Evolutionary conservation across 2,888 invertebrate species (phyloP), one percentile per base, ranked within the genome.

Genomic region (Diarsia rubi): DNA sequence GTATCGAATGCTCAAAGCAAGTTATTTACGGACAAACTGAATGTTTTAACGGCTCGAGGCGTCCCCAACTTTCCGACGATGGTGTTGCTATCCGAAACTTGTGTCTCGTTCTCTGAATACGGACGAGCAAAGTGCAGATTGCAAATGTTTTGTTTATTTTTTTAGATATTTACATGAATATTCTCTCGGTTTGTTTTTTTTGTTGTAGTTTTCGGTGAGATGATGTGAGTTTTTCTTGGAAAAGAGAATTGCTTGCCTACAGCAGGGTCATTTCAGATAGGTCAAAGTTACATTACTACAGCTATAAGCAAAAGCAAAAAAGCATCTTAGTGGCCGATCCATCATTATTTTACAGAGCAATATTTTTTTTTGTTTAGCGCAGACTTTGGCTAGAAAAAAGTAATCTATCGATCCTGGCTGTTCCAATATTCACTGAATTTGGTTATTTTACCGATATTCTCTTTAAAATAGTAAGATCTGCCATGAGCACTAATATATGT

Each of bases 1-100:
- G 63, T 70, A 83, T 69, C 65, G 54, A 69, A 73, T 80, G 65
- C 66, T 60, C 66, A 84, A 67, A 62, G 60, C 70, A 84, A 86
- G 83, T 86, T 88, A 86, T 88, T 89, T 88, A 81, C 85, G 82
- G 85, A 78, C 81, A 86, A 85, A 77, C 84, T 87, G 87, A 82
- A 81, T 86, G 81, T 87, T 89, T 88, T 84, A 89, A 88, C 84
- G 72, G 86, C 88, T 83, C 70, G 79, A 67, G 88, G 88, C 87
- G 82, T 84, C 84, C 75, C 78, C 77, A 89, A 89, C 85, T 90
- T 90, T 81, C 78, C 75, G 57, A 80, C 78, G 86, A 89, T 85
- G 85, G 83, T 85, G 75, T 87, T 85, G 82, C 70, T 75, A 73
- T 84, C 81, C 76, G 75, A 85, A 90, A 90, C 87, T 86, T 88